Evolutionary conservation across 2,113 vertebrate species (phyloP).

Genomic region (Dicerorhinus sumatrensis): DNA sequence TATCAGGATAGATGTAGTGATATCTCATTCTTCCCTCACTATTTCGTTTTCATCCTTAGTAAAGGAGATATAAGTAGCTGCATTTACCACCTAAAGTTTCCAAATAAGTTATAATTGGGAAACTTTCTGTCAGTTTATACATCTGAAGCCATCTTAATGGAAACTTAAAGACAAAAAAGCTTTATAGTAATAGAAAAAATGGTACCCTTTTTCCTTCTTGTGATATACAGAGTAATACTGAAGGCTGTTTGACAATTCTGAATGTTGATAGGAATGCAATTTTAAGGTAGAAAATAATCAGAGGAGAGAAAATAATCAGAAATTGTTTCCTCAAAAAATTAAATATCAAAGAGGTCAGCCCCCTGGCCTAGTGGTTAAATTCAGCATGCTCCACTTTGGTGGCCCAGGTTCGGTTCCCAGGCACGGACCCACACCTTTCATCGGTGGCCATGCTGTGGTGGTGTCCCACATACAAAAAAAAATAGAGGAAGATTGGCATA

Average conservation of each 20-base stretch:
- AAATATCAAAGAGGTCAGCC: neutral
- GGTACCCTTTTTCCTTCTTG: neutral
- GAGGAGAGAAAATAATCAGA: neutral
- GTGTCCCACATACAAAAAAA: too few species aligned
- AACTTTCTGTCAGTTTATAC: neutral
- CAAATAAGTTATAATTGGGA: neutral
- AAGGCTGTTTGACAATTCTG: neutral
- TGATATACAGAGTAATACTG: neutral
- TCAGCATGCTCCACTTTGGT: too few species aligned
- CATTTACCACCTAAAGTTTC: constrained; percentile 33
- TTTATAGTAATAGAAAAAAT: neutral
- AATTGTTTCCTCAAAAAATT: constrained; percentile 42
- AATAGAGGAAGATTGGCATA: too few species aligned
- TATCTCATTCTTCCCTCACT: neutral
- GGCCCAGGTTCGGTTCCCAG: too few species aligned
- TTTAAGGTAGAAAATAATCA: constrained; percentile 54
- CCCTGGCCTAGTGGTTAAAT: too few species aligned
- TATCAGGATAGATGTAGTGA: neutral
- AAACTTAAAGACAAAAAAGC: neutral
- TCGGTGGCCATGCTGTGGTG: too few species aligned
- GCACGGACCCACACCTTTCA: too few species aligned
- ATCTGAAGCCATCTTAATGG: neutral
- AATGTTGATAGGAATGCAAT: constrained; percentile 36
- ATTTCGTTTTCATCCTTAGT: constrained; percentile 47
- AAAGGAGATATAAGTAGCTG: neutral